phyloP scores from a whole-genome alignment of 2,888 invertebrate species.

The Ischnura elegans region DNA sequence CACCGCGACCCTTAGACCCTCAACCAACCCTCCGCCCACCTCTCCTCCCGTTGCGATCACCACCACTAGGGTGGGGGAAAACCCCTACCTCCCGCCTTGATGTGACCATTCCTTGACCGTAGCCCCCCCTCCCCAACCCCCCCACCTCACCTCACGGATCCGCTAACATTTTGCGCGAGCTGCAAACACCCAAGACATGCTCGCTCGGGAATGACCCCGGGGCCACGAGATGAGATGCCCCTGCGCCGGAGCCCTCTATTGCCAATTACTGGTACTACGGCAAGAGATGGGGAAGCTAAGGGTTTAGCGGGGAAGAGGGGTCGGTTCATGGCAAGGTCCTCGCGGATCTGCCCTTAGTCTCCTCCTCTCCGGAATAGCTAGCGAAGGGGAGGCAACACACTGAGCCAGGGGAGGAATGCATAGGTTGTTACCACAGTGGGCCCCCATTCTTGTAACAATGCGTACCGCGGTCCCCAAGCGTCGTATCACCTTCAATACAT shows the following conservation, averaged over 20 bases:
- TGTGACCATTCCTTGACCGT: not conserved
- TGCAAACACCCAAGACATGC: not conserved
- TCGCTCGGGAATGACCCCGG: conserved; percentile 52
- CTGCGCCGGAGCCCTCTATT: conserved; percentile 50
- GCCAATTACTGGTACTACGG: conserved; percentile 62
- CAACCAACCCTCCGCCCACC: conserved; percentile 27
- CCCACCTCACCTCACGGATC: not conserved
- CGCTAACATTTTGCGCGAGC: not conserved
- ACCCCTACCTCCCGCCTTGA: not conserved
- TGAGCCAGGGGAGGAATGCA: conserved; percentile 12
- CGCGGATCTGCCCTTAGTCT: not conserved
- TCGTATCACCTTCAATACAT: not conserved
- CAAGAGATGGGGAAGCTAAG: not conserved
- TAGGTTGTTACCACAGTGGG: not conserved
- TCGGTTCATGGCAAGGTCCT: not conserved
- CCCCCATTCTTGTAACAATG: not conserved
- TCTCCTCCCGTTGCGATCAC: not conserved
- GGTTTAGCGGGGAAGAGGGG: not conserved
- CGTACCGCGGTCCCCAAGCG: not conserved
- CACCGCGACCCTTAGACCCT: conserved; percentile 65
- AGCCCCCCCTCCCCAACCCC: not conserved
- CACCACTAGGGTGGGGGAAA: not conserved
- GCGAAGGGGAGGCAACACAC: not conserved
- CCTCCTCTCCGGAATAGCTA: not conserved
- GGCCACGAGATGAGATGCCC: conserved; percentile 50